Evolutionary conservation across 2,888 invertebrate genomes (phyloP).

Genomic region (Eudasyphora cyanicolor): DNA sequence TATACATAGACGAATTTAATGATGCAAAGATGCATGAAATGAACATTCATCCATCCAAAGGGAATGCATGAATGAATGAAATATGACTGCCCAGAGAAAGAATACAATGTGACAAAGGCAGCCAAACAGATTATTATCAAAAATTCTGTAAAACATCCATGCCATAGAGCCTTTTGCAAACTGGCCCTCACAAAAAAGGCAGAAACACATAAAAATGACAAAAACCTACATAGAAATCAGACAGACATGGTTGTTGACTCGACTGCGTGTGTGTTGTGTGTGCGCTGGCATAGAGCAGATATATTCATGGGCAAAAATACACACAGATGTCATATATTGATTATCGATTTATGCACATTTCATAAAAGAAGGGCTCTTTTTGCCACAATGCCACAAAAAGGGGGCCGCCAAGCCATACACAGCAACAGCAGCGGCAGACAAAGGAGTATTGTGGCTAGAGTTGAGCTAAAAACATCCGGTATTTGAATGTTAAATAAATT

Average conservation of each 20-base stretch:
- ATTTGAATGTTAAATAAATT: constrained; percentile 61
- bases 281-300: background rate
- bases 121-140: constrained; percentile 52
- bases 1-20: constrained; percentile 47
- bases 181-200: background rate
- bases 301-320: constrained; percentile 35
- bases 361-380: background rate
- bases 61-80: constrained; percentile 16
- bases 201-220: constrained; percentile 18
- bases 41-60: background rate
- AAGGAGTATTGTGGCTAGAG: background rate
- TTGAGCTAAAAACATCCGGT: constrained; percentile 44
- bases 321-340: constrained; percentile 59
- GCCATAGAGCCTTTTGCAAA: background rate
- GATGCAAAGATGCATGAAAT: constrained; percentile 57
- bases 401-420: background rate
- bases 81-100: background rate
- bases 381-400: background rate
- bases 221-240: constrained; percentile 24
- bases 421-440: no score
- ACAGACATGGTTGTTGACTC: background rate
- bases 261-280: background rate
- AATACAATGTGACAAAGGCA: constrained; percentile 39
- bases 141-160: constrained; percentile 18
- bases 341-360: constrained; percentile 56